A percentile compares a stretch with the other conserved stretches of the same genome.
Evolutionary conservation across 2,797 vertebrate genomes (phyloP).

Genomic region (Euphonia xanthogaster): DNA sequence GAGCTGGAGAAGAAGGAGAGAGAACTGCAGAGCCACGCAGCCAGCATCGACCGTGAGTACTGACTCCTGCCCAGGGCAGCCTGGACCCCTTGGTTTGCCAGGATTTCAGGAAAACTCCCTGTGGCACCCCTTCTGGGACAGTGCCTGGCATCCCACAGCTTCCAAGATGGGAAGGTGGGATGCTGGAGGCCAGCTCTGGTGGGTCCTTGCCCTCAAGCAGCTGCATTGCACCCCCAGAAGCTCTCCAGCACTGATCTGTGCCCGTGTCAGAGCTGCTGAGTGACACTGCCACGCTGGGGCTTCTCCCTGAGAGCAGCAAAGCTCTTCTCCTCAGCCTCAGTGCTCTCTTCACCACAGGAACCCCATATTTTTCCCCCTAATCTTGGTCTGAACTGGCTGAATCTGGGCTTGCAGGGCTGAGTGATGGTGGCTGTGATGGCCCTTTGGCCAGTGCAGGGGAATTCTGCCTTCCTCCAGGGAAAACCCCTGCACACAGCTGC

Average conservation of each 20-base stretch:
- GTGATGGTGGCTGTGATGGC: neutral
- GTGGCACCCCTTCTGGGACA: neutral
- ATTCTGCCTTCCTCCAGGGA: neutral
- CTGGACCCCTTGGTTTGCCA: fast-evolving
- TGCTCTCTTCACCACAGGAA: neutral
- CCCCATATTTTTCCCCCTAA: neutral
- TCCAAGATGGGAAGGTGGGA: neutral
- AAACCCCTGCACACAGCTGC: neutral
- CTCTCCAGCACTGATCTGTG: too few species aligned
- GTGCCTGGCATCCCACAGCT: too few species aligned
- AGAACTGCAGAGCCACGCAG: conserved; percentile 80
- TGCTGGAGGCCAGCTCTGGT: neutral
- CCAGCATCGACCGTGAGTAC: conserved; percentile 72
- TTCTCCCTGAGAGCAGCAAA: neutral
- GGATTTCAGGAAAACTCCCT: neutral
- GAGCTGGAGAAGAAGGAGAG: conserved; percentile 93
- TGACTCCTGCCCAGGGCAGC: neutral
- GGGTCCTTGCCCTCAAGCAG: neutral
- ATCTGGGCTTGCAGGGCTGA: neutral
- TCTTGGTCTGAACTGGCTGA: neutral
- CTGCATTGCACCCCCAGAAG: neutral
- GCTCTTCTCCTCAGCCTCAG: neutral
- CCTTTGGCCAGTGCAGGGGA: neutral
- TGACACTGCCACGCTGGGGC: fast-evolving
- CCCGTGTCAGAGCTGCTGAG: fast-evolving